Percentiles rank a stretch among this genome's conserved stretches.
phyloP scores from a whole-genome alignment of 1,140 invertebrate genomes.

The Dendrolimus punctatus region DNA sequence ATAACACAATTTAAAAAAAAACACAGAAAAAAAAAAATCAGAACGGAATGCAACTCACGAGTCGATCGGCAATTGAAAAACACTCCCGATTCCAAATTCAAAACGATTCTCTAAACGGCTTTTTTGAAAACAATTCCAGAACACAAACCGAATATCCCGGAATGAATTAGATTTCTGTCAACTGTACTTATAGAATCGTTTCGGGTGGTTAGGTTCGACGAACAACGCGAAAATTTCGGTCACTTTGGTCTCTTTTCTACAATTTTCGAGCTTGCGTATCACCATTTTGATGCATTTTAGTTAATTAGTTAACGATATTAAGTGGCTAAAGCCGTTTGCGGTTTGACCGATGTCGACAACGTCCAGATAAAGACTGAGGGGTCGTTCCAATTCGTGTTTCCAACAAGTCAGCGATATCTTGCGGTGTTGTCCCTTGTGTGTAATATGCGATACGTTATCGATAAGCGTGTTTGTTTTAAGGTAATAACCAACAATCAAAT shows the following conservation, averaged over 20 bases:
- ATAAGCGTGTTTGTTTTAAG: no score
- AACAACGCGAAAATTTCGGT: conserved; percentile 46
- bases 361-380: conserved; percentile 12
- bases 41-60: no score
- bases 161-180: conserved; percentile 46
- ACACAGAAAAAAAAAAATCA: no score
- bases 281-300: conserved; percentile 68
- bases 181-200: conserved; percentile 67
- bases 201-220: conserved; percentile 58
- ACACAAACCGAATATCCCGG: conserved; percentile 30
- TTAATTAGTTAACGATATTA: conserved; percentile 6
- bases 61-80: no score
- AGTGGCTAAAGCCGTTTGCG: conserved; percentile 13
- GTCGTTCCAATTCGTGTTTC: neutral
- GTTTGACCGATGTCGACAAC: conserved; percentile 5
- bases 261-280: conserved; percentile 30
- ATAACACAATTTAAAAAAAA: no score
- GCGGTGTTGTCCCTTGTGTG: no score
- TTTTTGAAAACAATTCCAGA: conserved; percentile 25
- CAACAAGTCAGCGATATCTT: no score
- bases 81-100: conserved; percentile 2
- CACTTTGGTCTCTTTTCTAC: conserved; percentile 35
- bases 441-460: no score
- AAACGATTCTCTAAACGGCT: conserved; percentile 14
- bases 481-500: no score